Percentiles rank a stretch among this genome's conserved stretches.
These are phyloP conservation scores for Pristionchus fissidentatus DNA, from an alignment of 2,888 invertebrate species.

Conservation along the genomic window DNA sequence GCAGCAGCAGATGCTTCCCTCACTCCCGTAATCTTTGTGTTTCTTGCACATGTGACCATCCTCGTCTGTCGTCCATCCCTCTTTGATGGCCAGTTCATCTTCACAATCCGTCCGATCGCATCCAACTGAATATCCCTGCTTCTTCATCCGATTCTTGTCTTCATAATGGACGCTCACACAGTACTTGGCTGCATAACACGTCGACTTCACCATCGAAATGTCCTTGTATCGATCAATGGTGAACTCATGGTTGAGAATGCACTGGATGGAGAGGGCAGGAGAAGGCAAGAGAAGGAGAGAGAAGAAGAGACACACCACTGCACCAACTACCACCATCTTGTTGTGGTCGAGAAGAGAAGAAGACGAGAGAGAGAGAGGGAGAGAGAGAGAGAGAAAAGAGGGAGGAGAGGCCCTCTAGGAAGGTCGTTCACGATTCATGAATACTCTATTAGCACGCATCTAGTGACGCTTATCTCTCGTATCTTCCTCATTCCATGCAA, in stretches of 20 bases:
- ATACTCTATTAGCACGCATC: constrained; percentile 51
- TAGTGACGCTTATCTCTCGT: background rate
- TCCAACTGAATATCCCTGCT: constrained; percentile 66
- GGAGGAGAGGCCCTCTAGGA: background rate
- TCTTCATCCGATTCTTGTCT: constrained; percentile 62
- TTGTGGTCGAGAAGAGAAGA: background rate
- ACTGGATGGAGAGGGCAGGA: constrained; percentile 51
- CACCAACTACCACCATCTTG: too few relatives aligned
- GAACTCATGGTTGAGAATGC: constrained; percentile 60
- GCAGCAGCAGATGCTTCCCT: constrained; percentile 69
- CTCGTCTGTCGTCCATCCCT: constrained; percentile 57
- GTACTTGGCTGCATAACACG: constrained; percentile 57
- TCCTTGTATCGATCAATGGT: constrained; percentile 61
- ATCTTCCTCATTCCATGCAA: constrained; percentile 26
- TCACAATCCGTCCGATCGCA: constrained; percentile 67
- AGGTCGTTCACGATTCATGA: constrained; percentile 53
- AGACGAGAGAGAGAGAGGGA: constrained; percentile 46
- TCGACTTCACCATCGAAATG: constrained; percentile 59
- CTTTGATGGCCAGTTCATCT: constrained; percentile 53
- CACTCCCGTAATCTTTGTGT: constrained; percentile 64
- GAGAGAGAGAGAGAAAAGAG: constrained; percentile 43
- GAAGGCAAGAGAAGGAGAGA: background rate
- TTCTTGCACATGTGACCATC: constrained; percentile 57
- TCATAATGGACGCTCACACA: constrained; percentile 60
- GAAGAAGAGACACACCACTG: background rate